Percentiles rank a stretch among this genome's conserved stretches.
Evolutionary conservation across 2,113 vertebrate genomes (phyloP).

Genomic region (Beaufortia kweichowensis): DNA sequence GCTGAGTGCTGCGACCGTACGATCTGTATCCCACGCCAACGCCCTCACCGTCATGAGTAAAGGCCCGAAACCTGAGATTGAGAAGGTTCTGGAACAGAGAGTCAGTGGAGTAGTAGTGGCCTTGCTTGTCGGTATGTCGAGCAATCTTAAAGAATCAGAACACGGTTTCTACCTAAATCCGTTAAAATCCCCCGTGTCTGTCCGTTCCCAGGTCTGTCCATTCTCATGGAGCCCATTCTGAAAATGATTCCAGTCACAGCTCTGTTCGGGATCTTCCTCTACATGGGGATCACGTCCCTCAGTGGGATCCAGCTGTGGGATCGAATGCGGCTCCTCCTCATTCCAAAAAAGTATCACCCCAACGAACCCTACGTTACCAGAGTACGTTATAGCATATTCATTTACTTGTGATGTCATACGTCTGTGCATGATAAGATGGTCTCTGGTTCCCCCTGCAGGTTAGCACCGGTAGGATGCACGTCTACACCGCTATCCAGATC

Average conservation of each 20-base stretch:
- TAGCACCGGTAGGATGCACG: slow-evolving; percentile 89
- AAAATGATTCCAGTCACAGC: slow-evolving; percentile 88
- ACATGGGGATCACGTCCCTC: slow-evolving; percentile 97
- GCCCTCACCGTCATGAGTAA: slow-evolving; percentile 92
- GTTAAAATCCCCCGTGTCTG: not conserved
- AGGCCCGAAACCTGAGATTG: slow-evolving; percentile 74
- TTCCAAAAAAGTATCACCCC: slow-evolving; percentile 92
- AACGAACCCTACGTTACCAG: slow-evolving; percentile 80
- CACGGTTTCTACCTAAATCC: not conserved
- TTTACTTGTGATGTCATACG: no score
- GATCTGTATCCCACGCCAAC: slow-evolving; percentile 91
- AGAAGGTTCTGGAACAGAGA: slow-evolving; percentile 91
- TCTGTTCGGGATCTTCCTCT: slow-evolving; percentile 96
- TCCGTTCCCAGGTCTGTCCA: slow-evolving; percentile 82
- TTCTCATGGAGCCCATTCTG: slow-evolving; percentile 92
- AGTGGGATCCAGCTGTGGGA: slow-evolving; percentile 95
- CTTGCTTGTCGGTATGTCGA: slow-evolving; percentile 85
- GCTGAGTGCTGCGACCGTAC: slow-evolving; percentile 93
- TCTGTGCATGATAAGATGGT: not conserved
- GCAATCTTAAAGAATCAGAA: not conserved
- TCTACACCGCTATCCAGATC: slow-evolving; percentile 87
- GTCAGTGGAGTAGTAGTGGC: slow-evolving; percentile 89
- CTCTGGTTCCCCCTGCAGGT: slow-evolving; percentile 74
- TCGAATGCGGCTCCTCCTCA: slow-evolving; percentile 85
- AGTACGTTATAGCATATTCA: slow-evolving; percentile 68